Evolutionary conservation across 2,888 invertebrate species (phyloP).

Genomic region (Mimas tiliae): DNA sequence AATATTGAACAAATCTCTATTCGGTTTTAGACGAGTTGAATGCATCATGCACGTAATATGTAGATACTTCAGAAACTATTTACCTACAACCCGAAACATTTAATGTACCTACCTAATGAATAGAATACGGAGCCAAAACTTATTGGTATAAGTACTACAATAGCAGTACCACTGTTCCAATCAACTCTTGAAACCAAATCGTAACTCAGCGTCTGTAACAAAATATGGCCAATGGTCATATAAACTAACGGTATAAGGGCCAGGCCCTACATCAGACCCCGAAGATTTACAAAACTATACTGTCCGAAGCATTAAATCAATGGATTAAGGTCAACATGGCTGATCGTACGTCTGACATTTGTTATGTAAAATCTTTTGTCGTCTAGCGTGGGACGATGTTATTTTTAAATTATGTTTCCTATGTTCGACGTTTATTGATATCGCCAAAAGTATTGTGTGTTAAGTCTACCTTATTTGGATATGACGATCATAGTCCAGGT

Average conservation of each 20-base stretch:
- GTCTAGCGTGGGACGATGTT: constrained; percentile 11
- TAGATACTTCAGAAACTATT: too few species aligned
- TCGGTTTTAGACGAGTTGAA: too few species aligned
- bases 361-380: constrained; percentile 22
- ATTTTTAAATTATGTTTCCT: neutral
- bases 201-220: neutral
- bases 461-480: constrained; percentile 1
- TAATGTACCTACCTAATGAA: too few species aligned
- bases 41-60: too few species aligned
- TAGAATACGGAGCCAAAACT: too few species aligned
- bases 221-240: neutral
- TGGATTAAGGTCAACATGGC: constrained; percentile 9
- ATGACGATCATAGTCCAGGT: neutral
- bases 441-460: neutral
- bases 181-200: neutral
- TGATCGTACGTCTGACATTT: neutral
- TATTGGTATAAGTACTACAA: neutral
- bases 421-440: constrained; percentile 9
- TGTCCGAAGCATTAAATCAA: constrained; percentile 4
- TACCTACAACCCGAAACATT: too few species aligned
- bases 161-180: neutral
- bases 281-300: constrained; percentile 7
- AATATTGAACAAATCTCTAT: too few species aligned
- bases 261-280: neutral
- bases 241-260: neutral